Conservation (phyloP, 2,113 vertebrate species). For the Coracopsis vasa region DNA sequence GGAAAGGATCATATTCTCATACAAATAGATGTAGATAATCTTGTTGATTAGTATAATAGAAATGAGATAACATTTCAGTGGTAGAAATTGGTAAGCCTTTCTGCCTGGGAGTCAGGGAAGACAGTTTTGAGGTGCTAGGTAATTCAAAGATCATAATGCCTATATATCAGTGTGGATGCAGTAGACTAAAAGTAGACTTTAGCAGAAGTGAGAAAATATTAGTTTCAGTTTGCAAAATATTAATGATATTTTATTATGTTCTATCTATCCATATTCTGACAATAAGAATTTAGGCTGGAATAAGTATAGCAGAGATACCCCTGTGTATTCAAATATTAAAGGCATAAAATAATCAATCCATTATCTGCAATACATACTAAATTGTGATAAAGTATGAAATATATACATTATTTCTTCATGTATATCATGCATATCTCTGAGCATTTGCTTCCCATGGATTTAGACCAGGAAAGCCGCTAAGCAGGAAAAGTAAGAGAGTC, state of each 20-base stretch:
- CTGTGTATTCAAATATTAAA: background rate
- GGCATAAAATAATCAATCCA: background rate
- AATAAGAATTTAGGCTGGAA: background rate
- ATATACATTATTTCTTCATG: background rate
- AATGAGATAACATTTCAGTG: background rate
- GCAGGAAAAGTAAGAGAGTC: background rate
- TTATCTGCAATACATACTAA: background rate
- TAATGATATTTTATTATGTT: background rate
- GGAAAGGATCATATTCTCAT: background rate
- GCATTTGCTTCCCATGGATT: background rate
- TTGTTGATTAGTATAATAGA: background rate
- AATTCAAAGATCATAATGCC: background rate
- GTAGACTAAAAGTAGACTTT: background rate
- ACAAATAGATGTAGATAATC: background rate
- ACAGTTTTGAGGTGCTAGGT: background rate
- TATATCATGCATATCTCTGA: background rate
- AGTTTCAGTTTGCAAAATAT: background rate
- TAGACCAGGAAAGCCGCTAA: background rate
- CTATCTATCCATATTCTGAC: background rate
- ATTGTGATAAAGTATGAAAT: background rate
- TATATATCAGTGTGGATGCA: background rate
- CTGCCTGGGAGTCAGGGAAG: background rate
- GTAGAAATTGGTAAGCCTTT: background rate
- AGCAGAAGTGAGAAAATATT: background rate
- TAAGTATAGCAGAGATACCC: background rate